phyloP scores from a whole-genome alignment of 2,888 invertebrate genomes.

The Heliothis peltigera region DNA sequence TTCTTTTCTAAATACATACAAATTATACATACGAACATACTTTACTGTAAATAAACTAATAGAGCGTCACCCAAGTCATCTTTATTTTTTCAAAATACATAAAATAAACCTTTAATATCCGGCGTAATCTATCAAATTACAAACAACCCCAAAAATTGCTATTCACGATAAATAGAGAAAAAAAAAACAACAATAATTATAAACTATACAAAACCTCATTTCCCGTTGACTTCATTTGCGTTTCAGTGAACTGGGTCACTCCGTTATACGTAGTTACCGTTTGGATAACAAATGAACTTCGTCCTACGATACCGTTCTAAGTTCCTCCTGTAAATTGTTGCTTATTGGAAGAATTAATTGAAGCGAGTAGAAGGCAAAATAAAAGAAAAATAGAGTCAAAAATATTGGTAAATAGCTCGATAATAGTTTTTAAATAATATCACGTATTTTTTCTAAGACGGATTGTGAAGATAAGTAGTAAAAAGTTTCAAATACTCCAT shows the following conservation, averaged over 20 bases:
- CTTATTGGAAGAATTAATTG: conserved; percentile 22
- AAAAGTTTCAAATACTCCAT: too few species aligned
- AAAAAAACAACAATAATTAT: conserved; percentile 42
- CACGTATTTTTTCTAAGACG: too few species aligned
- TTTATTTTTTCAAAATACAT: background rate
- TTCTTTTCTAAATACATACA: too few species aligned
- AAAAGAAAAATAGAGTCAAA: conserved; percentile 6
- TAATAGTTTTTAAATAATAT: too few species aligned
- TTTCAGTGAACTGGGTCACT: conserved; percentile 46
- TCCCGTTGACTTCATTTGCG: conserved; percentile 51
- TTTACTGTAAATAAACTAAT: too few species aligned
- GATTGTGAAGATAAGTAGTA: too few species aligned
- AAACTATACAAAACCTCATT: conserved; percentile 51
- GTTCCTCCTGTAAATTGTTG: conserved; percentile 18
- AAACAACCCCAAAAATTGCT: too few species aligned
- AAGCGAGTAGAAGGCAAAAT: background rate
- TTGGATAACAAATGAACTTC: conserved; percentile 47
- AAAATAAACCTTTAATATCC: conserved; percentile 44
- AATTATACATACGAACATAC: too few species aligned
- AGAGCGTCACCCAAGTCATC: too few species aligned
- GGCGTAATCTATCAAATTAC: conserved; percentile 6
- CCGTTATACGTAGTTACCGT: background rate
- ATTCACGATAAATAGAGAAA: conserved; percentile 38
- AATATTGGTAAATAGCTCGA: too few species aligned
- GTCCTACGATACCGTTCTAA: conserved; percentile 28